These are phyloP conservation scores for Macrotus californicus DNA, from an alignment of 2,113 vertebrate species.

Conservation along the genomic window DNA sequence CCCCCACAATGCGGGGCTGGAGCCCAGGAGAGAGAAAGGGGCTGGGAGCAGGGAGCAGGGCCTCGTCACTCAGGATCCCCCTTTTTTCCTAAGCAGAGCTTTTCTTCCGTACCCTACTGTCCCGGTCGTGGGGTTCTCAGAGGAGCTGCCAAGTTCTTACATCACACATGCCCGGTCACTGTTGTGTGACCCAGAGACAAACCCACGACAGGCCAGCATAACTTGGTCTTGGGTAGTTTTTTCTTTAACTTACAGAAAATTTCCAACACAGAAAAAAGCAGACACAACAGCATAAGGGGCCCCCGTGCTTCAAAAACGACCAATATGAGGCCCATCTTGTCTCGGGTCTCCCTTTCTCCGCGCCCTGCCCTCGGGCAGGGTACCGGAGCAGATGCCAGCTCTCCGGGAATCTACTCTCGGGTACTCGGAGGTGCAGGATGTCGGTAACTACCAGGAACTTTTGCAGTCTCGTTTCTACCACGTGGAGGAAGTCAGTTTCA, in stretches of 20 bases:
- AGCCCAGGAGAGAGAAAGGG: not conserved
- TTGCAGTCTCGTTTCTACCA: not conserved
- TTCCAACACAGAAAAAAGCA: not conserved
- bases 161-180: fast-evolving
- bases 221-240: not conserved
- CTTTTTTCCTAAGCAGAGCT: not conserved
- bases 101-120: fast-evolving
- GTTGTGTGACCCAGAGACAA: no score
- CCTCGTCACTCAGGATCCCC: no score
- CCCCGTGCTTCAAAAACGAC: not conserved
- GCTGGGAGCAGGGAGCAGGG: not conserved
- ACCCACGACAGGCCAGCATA: no score
- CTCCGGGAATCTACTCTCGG: not conserved
- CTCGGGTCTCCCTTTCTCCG: fast-evolving
- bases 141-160: not conserved
- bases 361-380: fast-evolving
- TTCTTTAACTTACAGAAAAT: not conserved
- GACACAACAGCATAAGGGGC: not conserved
- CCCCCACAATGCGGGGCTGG: not conserved
- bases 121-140: not conserved
- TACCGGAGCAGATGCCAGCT: not conserved
- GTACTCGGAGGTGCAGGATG: not conserved
- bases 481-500: not conserved
- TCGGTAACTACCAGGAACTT: not conserved
- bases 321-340: not conserved